Evolutionary conservation across 2,888 invertebrate genomes (phyloP).

Genomic region (Platycnemis pennipes): DNA sequence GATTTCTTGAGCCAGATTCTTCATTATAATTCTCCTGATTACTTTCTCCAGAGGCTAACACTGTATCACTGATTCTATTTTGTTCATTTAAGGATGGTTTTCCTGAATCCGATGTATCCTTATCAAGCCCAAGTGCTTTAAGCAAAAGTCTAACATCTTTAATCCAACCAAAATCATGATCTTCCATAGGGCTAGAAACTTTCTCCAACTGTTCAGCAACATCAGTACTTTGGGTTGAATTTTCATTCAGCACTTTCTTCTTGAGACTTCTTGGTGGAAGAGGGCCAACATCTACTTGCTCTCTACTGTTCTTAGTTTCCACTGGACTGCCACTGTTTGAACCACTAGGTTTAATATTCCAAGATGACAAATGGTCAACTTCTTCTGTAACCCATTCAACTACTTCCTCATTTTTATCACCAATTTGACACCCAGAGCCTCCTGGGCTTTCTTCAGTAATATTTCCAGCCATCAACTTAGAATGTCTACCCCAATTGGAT

Average conservation of each 20-base stretch:
- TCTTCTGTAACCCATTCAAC: constrained; percentile 23
- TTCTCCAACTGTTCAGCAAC: background rate
- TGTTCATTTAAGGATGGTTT: background rate
- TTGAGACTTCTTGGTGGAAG: constrained; percentile 37
- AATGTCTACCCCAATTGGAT: background rate
- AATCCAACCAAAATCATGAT: background rate
- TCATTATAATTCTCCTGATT: background rate
- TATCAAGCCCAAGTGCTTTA: background rate
- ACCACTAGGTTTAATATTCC: background rate
- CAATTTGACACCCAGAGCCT: background rate
- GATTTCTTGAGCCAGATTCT: background rate
- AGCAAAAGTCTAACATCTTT: background rate
- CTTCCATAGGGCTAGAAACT: background rate
- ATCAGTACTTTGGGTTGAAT: background rate
- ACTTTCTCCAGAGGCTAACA: background rate
- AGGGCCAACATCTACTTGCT: background rate
- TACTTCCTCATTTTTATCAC: background rate
- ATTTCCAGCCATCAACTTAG: background rate
- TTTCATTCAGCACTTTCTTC: background rate
- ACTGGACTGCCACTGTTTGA: background rate
- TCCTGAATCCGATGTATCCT: background rate
- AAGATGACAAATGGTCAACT: background rate
- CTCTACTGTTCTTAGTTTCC: background rate
- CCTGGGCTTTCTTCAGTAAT: background rate
- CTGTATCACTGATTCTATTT: background rate